phyloP scores from a whole-genome alignment of 1,140 invertebrate species.

The Trichonephila clavata region DNA sequence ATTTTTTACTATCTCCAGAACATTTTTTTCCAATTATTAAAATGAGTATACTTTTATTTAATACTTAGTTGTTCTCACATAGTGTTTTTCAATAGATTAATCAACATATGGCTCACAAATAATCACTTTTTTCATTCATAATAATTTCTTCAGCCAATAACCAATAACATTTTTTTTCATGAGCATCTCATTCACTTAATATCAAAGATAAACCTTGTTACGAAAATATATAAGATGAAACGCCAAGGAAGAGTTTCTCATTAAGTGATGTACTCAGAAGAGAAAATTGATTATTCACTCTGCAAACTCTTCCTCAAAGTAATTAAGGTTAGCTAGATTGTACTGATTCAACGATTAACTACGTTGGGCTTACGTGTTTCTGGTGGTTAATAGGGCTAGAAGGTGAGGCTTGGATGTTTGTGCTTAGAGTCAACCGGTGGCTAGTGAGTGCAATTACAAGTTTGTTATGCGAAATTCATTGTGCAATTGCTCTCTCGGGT shows the following conservation, averaged over 20 bases:
- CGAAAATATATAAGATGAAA: background rate
- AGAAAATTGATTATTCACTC: constrained; percentile 10
- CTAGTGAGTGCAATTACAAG: constrained; percentile 2
- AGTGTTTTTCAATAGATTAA: no score
- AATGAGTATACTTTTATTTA: no score
- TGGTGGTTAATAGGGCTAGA: background rate
- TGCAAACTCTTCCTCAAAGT: constrained; percentile 9
- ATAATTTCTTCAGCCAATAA: no score
- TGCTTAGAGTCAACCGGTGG: background rate
- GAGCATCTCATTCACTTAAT: no score
- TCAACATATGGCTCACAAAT: no score
- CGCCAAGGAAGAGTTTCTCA: background rate
- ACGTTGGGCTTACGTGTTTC: constrained; percentile 8
- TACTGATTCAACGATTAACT: constrained; percentile 27
- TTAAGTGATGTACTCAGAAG: background rate
- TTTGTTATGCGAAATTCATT: background rate
- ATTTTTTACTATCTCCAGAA: no score
- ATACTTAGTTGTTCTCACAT: no score
- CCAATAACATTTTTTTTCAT: no score
- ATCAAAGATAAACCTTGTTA: no score
- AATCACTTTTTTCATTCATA: no score
- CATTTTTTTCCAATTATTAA: no score
- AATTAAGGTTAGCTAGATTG: background rate
- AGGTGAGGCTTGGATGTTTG: background rate
- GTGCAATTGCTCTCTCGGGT: background rate